Evolutionary conservation across 2,113 vertebrate species (phyloP).

Genomic region (Hemiscyllium ocellatum): DNA sequence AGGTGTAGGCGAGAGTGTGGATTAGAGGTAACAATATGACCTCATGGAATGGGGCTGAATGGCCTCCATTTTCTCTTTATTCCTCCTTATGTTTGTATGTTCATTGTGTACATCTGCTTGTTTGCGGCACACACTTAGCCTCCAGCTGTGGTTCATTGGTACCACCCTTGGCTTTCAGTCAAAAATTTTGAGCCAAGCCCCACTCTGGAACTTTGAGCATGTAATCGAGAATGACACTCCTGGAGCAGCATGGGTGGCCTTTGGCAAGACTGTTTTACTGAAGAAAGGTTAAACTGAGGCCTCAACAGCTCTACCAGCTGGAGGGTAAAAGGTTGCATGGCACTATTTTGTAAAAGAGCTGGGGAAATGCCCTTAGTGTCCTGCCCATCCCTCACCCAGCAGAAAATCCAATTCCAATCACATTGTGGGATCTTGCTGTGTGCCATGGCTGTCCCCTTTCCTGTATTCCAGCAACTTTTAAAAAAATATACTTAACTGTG

Average conservation of each 20-base stretch:
- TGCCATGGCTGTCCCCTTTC: background rate
- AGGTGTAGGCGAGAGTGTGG: too few relatives aligned
- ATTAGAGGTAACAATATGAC: too few relatives aligned
- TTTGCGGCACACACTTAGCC: background rate
- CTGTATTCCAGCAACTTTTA: background rate
- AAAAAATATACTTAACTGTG: background rate
- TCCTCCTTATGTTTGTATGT: too few relatives aligned
- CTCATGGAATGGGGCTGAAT: too few relatives aligned
- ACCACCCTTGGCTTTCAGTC: background rate
- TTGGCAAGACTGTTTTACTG: background rate
- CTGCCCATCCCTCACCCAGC: background rate
- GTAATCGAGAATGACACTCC: background rate
- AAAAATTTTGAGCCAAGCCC: background rate
- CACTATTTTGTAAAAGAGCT: background rate
- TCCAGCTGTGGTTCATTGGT: background rate
- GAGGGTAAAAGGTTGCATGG: background rate
- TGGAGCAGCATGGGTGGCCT: background rate
- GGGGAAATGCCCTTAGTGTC: background rate
- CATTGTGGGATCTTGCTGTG: background rate
- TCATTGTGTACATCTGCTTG: background rate
- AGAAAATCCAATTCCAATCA: background rate
- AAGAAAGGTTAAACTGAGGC: background rate
- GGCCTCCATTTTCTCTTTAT: too few relatives aligned
- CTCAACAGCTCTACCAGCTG: background rate
- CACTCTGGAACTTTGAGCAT: background rate